phyloP scores from a whole-genome alignment of 2,113 vertebrate genomes.

The Todiramphus saurophagus region DNA sequence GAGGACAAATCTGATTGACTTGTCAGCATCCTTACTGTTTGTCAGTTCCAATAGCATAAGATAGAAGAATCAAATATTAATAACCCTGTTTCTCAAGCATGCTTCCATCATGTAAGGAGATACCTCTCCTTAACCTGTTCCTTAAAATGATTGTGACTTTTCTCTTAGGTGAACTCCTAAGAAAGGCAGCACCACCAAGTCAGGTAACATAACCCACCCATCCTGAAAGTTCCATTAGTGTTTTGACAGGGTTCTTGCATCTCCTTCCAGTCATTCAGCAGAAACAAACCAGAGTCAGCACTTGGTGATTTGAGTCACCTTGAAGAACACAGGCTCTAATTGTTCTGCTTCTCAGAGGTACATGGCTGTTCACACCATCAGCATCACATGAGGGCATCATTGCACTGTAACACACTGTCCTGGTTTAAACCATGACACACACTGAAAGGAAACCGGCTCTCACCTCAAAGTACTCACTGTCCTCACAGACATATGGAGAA shows the following conservation, averaged over 20 bases:
- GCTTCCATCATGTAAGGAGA: background rate
- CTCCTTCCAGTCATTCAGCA: background rate
- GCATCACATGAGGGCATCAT: constrained; percentile 12
- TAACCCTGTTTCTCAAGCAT: background rate
- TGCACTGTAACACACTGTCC: background rate
- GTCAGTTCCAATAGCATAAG: background rate
- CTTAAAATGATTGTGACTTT: background rate
- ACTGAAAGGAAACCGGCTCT: background rate
- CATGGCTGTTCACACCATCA: background rate
- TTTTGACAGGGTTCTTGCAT: background rate
- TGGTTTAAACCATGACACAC: background rate
- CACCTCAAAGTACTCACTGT: background rate
- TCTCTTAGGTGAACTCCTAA: background rate
- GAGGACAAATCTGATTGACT: background rate
- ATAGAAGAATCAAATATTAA: background rate
- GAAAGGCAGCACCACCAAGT: background rate
- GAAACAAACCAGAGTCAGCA: background rate
- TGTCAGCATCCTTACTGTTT: background rate
- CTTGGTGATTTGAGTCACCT: background rate
- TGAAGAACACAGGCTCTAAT: background rate
- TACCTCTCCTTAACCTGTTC: background rate
- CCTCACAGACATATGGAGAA: background rate
- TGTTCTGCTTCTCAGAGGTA: background rate
- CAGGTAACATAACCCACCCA: background rate
- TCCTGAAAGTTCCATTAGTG: no score